phyloP scores from a whole-genome alignment of 2,888 invertebrate species.

The Acleris sparsana region DNA sequence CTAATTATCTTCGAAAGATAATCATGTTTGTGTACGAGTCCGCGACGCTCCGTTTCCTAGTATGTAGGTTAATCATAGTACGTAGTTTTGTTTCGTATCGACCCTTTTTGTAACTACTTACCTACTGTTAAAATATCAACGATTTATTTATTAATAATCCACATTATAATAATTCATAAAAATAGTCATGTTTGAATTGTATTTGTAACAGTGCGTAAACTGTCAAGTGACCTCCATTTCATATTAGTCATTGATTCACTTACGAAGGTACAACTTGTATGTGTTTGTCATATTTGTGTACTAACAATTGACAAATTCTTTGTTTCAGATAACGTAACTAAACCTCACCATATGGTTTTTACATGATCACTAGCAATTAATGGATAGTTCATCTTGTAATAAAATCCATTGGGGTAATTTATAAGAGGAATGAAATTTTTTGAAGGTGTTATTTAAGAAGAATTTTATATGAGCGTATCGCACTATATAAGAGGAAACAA shows the following conservation, averaged over 20 bases:
- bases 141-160: no score
- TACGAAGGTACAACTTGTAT: not conserved
- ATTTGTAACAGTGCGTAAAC: no score
- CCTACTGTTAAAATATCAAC: no score
- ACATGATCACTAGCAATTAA: slow-evolving; percentile 54
- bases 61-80: slow-evolving; percentile 48
- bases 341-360: slow-evolving; percentile 45
- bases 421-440: slow-evolving; percentile 59
- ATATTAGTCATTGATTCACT: slow-evolving; percentile 2
- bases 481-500: slow-evolving; percentile 50
- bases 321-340: slow-evolving; percentile 69
- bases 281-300: not conserved
- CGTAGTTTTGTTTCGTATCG: slow-evolving; percentile 14
- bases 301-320: slow-evolving; percentile 44
- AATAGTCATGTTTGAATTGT: not conserved
- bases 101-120: not conserved
- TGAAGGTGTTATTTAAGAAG: slow-evolving; percentile 49
- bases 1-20: slow-evolving; percentile 53
- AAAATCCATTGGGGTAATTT: slow-evolving; percentile 45
- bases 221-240: not conserved
- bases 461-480: slow-evolving; percentile 59
- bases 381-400: slow-evolving; percentile 48
- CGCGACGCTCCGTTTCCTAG: slow-evolving; percentile 37
- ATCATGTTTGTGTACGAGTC: slow-evolving; percentile 50
- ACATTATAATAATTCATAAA: not conserved